Evolutionary conservation across 2,888 invertebrate species (phyloP), one percentile per base, ranked within the genome.

Genomic region (Patella ulyssiponensis): DNA sequence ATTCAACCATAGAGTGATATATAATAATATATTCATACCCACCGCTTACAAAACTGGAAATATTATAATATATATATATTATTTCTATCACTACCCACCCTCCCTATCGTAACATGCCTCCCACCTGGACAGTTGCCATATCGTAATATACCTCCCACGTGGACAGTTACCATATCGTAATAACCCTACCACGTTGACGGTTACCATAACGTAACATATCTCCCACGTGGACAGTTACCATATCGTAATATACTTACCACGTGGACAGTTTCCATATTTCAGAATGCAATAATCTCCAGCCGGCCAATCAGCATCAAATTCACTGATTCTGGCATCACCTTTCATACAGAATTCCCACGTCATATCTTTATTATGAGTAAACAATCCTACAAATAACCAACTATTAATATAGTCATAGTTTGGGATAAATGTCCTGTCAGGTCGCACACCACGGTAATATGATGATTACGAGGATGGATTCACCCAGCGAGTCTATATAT

Each of bases 271-370:
- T 17, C 83, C 84, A 54, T 84, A 85, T 71, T 84, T 82, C 7
- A 73, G 64, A 33, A 86, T 79, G 56, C 86, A 86, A 80, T 86
- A 86, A 77, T 85, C 84, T 12, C 86, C 86, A 71, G 78, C 77
- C 0, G 85, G 85, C 86, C 86, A 86, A 74, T 79, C 81, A 20
- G 84, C 80, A 77, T 84, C 85, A 52, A 73, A 85, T 15, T 81
- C 72, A 12, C 79, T 81, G 7, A 82, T 80, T 5, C 72, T 71
- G 0, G 80, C 75, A n/a, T 80, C 77, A 11, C 83, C 85, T 71
- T 86, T 86, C 44, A 84, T 84, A 69, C 86, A 86, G 81, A 81
- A 85, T 33, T 81, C 51, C 23, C 75, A 72, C 44, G 56, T 33
- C 15, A 81, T 33, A 33, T 81, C 76, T 64, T 76, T 79, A 14